Evolutionary conservation across 2,797 vertebrate species (phyloP).

Genomic region (Pseudomugil tenellus): DNA sequence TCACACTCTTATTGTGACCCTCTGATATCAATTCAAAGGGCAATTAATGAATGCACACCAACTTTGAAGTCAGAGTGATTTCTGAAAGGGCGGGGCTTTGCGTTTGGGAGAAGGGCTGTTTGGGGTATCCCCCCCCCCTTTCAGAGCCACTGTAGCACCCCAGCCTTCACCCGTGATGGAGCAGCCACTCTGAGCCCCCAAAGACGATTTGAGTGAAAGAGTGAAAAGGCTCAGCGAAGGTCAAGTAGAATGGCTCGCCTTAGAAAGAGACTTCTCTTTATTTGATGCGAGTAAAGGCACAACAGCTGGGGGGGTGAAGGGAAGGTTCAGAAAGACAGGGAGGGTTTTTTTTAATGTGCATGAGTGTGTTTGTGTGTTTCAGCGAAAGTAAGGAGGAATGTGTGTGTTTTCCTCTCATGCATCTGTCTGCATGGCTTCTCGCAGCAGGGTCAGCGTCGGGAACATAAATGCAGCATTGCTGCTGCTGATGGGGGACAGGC

Average conservation of each 20-base stretch:
- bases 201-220: constrained; percentile 96
- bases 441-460: constrained; percentile 44
- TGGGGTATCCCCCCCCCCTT: constrained; percentile 72
- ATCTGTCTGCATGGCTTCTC: constrained; percentile 17
- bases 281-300: constrained; percentile 92
- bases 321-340: constrained; percentile 35
- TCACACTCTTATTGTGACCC: constrained; percentile 97
- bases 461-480: constrained; percentile 87
- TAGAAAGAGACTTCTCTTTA: constrained; percentile 96
- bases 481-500: constrained; percentile 89
- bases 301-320: constrained; percentile 82
- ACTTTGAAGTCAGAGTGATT: constrained; percentile 94
- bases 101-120: constrained; percentile 49
- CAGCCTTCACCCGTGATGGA: constrained; percentile 89
- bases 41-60: constrained; percentile 99
- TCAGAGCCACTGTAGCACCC: constrained; percentile 54
- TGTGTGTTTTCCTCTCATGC: constrained; percentile 22
- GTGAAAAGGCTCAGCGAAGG: constrained; percentile 95
- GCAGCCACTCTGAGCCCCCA: constrained; percentile 92
- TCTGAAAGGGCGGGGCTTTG: constrained; percentile 72
- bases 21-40: constrained; percentile 99
- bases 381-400: constrained; percentile 51
- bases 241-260: constrained; percentile 96
- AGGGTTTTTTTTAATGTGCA: constrained; percentile 66
- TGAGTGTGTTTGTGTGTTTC: constrained; percentile 58